Conservation (phyloP, 2,797 vertebrate species). For the Natrix natrix region DNA sequence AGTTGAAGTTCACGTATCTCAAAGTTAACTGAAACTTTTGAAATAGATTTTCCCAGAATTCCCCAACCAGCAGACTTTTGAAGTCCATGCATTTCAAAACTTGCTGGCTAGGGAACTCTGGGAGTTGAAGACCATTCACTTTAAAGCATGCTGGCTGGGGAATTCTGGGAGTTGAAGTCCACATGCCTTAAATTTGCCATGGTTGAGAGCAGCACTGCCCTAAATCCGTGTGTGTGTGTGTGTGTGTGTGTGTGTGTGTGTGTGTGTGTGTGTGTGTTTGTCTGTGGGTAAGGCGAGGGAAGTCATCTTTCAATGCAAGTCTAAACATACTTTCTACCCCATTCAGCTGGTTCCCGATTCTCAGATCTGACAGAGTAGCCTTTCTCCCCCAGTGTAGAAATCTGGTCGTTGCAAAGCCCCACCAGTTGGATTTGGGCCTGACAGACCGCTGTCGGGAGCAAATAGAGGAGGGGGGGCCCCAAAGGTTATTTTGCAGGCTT, state of each 20-base stretch:
- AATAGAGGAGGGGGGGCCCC: background rate
- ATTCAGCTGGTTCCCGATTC: background rate
- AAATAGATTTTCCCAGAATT: no score
- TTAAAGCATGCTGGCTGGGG: no score
- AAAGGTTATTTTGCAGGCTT: background rate
- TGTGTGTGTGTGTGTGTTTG: no score
- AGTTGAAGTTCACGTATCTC: no score
- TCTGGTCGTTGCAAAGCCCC: background rate
- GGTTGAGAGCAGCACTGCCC: no score
- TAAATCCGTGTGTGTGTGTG: no score
- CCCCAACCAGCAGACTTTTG: no score
- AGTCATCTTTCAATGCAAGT: no score
- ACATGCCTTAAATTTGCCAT: no score
- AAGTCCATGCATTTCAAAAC: background rate
- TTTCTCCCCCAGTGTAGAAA: background rate
- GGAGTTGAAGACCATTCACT: background rate
- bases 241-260: no score
- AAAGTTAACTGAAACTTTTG: background rate
- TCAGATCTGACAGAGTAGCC: background rate
- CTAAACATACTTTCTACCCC: background rate
- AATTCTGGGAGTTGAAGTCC: background rate
- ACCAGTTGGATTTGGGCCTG: background rate
- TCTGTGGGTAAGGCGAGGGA: no score
- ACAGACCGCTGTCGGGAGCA: no score
- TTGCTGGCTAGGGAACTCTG: background rate